Evolutionary conservation across 2,113 vertebrate species (phyloP).

Genomic region (Pedionomus torquatus): DNA sequence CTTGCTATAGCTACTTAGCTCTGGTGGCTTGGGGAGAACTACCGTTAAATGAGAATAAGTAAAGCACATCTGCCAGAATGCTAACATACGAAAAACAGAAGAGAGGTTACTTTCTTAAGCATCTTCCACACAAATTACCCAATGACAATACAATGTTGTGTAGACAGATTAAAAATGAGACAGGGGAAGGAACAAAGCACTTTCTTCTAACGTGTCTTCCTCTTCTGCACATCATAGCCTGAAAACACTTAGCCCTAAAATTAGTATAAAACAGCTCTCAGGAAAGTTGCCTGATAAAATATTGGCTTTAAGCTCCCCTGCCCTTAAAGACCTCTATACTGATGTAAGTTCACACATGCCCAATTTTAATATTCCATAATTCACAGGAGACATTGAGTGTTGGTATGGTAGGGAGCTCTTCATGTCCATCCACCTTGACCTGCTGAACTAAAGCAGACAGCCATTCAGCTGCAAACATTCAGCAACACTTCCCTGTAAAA

Average conservation of each 20-base stretch:
- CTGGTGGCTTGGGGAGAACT: not conserved
- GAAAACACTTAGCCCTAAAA: not conserved
- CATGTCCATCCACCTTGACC: slow-evolving; percentile 66
- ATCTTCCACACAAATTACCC: not conserved
- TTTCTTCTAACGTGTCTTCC: not conserved
- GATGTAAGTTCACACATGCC: not conserved
- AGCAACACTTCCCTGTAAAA: not conserved
- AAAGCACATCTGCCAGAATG: not conserved
- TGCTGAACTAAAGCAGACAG: slow-evolving; percentile 80
- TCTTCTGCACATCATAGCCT: not conserved
- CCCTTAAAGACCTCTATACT: not conserved
- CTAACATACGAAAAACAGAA: not conserved
- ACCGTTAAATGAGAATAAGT: not conserved
- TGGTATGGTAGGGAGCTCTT: not conserved
- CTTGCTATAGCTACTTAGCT: not conserved
- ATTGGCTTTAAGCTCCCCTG: not conserved
- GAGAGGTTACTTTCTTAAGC: not conserved
- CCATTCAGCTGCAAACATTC: slow-evolving; percentile 60
- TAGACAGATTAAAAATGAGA: not conserved
- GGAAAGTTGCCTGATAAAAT: not conserved
- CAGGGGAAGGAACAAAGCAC: not conserved
- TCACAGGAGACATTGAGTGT: not conserved
- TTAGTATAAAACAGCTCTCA: not conserved
- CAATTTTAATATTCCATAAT: not conserved
- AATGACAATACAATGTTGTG: not conserved